Conservation (phyloP, 2,797 vertebrate species). For the Acrossocheilus wenchowensis region DNA sequence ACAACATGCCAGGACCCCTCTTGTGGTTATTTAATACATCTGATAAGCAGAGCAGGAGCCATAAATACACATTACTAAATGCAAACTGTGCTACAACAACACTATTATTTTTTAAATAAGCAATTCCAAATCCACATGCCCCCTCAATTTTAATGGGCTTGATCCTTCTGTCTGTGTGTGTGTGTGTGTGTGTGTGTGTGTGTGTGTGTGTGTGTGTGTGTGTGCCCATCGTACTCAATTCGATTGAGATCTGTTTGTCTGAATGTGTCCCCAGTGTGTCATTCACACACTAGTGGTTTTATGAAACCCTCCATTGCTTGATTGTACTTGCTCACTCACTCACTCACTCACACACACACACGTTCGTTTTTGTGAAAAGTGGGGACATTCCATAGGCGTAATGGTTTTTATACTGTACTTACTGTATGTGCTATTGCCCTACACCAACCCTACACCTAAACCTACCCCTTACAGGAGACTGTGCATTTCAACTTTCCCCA, state of each 20-base stretch:
- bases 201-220: not conserved
- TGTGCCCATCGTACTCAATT: slow-evolving; percentile 56
- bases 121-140: not conserved
- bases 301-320: slow-evolving; percentile 4
- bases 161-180: no score
- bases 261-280: slow-evolving; percentile 12
- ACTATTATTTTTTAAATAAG: not conserved
- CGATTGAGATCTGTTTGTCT: slow-evolving; percentile 36
- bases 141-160: not conserved
- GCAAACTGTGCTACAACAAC: not conserved
- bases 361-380: no score
- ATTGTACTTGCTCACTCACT: not conserved
- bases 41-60: not conserved
- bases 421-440: no score
- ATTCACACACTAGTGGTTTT: slow-evolving; percentile 24
- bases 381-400: no score
- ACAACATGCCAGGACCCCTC: not conserved
- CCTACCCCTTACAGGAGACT: no score
- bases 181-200: no score
- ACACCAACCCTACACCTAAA: no score
- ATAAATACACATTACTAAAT: slow-evolving; percentile 5
- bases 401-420: no score
- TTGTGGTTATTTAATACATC: not conserved
- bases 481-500: no score
- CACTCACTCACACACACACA: not conserved